Evolutionary conservation across 92 coral and sea anemone species (phyloP), one percentile per base, ranked within the genome.

Genomic region (Phenganax marumi): DNA sequence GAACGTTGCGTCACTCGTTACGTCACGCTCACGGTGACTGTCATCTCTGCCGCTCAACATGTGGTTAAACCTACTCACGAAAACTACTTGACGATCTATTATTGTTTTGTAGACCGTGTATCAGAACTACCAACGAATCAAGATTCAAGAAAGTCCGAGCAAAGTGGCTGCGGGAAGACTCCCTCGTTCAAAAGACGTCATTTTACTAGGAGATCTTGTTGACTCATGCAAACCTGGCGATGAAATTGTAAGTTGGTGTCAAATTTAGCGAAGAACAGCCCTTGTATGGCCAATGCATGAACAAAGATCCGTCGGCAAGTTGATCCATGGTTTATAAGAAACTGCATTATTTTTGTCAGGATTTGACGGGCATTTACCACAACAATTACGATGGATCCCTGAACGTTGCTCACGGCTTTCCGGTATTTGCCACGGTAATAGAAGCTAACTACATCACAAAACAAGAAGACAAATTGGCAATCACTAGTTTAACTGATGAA

Each of bases 201-300:
- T 95, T 73, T 92, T 95, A 13, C 86, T 84, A 14, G 98, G 95
- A 39, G 98, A 95, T 73, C 91, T 92, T 11, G 98, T 95, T 8
- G 98, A 95, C 89, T 90, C 97, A 71, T 95, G 98, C 86, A 95
- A 95, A 79, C 96, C 98, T 26, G 98, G 98, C 11, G 98, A 95
- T 85, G 98, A 95, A 82, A 95, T 95, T 75, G 98, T 95, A 90
- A 90, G 98, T 82, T 39, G 7, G 43, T 33, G 43, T 5, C 43
- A 33, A 1, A 33, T 39, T 68, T 21, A 50, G 26, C 54, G 58
- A 24, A 11, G 47, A 12, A 5, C 57, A 21, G 48, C 7, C 24
- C 50, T 48, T 61, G 46, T 48, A 48, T 17, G 26, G 16, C 6
- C 54, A 11, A 8, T 14, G 43, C 49, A 22, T 2, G 60, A 0